These are phyloP conservation scores for Tretioscincus oriximinensis DNA, from an alignment of 2,113 vertebrate species.

Conservation along the genomic window DNA sequence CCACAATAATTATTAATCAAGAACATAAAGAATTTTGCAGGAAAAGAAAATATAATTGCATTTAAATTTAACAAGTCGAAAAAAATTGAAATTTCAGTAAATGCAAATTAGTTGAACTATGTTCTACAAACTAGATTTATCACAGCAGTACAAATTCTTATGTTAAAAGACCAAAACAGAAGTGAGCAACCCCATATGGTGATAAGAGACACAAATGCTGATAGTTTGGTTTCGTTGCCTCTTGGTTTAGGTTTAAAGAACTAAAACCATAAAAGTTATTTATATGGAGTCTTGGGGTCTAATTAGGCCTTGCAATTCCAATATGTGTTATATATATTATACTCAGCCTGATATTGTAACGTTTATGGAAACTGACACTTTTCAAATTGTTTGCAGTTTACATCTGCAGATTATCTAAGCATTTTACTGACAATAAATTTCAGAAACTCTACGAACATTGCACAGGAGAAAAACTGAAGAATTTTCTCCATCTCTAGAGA, in stretches of 20 bases:
- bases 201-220: neutral
- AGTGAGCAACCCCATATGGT: neutral
- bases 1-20: too few species aligned
- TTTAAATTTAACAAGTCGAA: neutral
- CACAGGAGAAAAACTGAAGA: conserved; percentile 36
- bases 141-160: conserved; percentile 4
- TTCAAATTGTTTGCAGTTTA: conserved; percentile 63
- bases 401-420: conserved; percentile 57
- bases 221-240: conserved; percentile 37
- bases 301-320: conserved; percentile 59
- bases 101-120: conserved; percentile 37
- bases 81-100: neutral
- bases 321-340: conserved; percentile 25
- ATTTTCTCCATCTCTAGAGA: neutral
- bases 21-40: neutral
- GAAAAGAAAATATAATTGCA: conserved; percentile 12
- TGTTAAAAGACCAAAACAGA: neutral
- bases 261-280: conserved; percentile 55
- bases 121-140: neutral
- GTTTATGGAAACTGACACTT: conserved; percentile 68
- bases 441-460: conserved; percentile 44
- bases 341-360: conserved; percentile 54
- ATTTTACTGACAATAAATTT: conserved; percentile 44
- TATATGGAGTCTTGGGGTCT: conserved; percentile 59
- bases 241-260: conserved; percentile 49